A percentile compares a stretch with the other conserved stretches of the same genome.
These are phyloP conservation scores for Bambusicola thoracicus DNA, from an alignment of 2,113 vertebrate species.

Conservation along the genomic window DNA sequence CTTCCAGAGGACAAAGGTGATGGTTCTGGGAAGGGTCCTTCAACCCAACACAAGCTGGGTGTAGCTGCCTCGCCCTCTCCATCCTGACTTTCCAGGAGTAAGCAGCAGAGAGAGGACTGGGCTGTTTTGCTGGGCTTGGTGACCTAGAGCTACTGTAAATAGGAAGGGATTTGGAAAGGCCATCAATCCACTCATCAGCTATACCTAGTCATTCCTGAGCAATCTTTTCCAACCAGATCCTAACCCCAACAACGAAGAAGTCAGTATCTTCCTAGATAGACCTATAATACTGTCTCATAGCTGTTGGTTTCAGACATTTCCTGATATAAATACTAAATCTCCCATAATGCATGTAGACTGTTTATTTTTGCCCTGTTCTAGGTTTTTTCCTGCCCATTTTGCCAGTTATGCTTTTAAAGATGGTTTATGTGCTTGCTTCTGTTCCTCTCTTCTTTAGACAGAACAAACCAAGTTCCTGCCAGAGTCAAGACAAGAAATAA, in stretches of 20 bases:
- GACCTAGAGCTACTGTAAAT: background rate
- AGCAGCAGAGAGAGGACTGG: background rate
- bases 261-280: background rate
- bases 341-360: background rate
- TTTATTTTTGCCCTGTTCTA: background rate
- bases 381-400: background rate
- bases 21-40: background rate
- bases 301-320: background rate
- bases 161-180: background rate
- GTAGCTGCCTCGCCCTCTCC: background rate
- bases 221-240: background rate
- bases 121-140: background rate
- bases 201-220: background rate
- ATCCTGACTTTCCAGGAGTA: background rate
- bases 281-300: accelerated
- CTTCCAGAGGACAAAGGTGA: background rate
- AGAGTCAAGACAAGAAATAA: background rate
- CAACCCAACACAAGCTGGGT: background rate
- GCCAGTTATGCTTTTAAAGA: background rate
- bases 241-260: background rate
- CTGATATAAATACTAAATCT: background rate
- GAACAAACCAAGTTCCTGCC: background rate
- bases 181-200: background rate
- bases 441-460: background rate
- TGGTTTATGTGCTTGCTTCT: background rate